Evolutionary conservation across 2,797 vertebrate genomes (phyloP), one percentile per base, ranked within the genome.

Genomic region (Sylvilagus floridanus): DNA sequence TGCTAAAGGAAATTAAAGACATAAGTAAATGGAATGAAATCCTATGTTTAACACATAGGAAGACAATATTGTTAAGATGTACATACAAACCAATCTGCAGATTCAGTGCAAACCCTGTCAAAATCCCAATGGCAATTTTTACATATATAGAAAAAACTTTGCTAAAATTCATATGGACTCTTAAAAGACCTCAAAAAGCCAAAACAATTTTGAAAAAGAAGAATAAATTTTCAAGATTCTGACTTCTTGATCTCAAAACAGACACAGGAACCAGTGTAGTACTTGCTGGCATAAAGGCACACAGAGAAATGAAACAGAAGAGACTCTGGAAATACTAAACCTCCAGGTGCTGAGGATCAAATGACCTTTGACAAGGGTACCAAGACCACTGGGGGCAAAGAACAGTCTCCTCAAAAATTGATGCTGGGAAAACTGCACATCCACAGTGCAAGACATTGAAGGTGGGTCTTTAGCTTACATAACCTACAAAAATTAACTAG

Each of bases 131-230:
- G 42, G 42, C 42, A 47, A 47, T 47, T 47, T 47, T 47, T 47
- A 47, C 42, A 47, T 47, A 47, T 47, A 47, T 47, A 47, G 22
- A 71, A 95, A 95, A 92, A 84, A 63, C 35, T 57, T 47, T 22
- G 47, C 14, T 65, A 75, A 88, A 84, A 88, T 54, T 88, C 50
- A 35, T 14, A 47, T 4, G 16, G 65, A 66, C 71, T 84, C 85
- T 78, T 28, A 24, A 84, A 24, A n/a, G 32, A 65, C 32, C 42
- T 6, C 22, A 82, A 71, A 47, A 35, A 63, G 24, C 7, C 73
- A 88, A 95, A 79, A 60, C 30, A 72, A 50, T 73, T 92, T 65
- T 71, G 9, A 79, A 92, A 66, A 79, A 73, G 7, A 69, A 42
- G 42, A 42, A 76, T 5, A 73, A 71, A 91, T 37, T 26, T 47